These are phyloP conservation scores for Microcebus ravelobensis DNA, from an alignment of 2,113 vertebrate genomes.

Conservation along the genomic window DNA sequence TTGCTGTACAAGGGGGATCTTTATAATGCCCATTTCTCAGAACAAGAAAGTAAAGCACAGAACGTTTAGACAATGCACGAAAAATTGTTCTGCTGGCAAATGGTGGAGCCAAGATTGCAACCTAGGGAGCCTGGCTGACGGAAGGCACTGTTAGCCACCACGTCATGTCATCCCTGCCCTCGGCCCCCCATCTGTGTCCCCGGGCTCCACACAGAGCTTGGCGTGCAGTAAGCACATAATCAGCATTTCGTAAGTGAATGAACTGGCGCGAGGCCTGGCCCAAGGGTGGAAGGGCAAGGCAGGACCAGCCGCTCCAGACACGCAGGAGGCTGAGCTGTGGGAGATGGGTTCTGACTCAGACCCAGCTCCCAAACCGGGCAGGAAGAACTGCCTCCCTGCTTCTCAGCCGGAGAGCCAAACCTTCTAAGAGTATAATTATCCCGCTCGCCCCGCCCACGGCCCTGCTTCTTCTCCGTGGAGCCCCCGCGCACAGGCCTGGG, in stretches of 20 bases:
- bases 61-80: too few relatives aligned
- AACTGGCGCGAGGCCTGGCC: not conserved
- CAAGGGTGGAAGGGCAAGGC: not conserved
- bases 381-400: slow-evolving; percentile 61
- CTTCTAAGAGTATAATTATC: slow-evolving; percentile 77
- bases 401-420: slow-evolving; percentile 57
- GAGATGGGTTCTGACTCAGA: slow-evolving; percentile 65
- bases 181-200: too few relatives aligned
- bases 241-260: not conserved
- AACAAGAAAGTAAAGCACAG: not conserved
- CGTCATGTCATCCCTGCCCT: too few relatives aligned
- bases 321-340: not conserved
- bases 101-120: too few relatives aligned
- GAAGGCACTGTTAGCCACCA: too few relatives aligned
- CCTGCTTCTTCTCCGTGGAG: slow-evolving; percentile 63
- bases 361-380: slow-evolving; percentile 20
- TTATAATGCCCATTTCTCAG: not conserved
- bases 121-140: too few relatives aligned
- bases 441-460: slow-evolving; percentile 66
- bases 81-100: too few relatives aligned
- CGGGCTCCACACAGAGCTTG: fast-evolving
- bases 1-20: not conserved
- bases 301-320: not conserved
- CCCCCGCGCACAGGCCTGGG: slow-evolving; percentile 39
- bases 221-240: not conserved